Evolutionary conservation across 2,888 invertebrate genomes (phyloP), one percentile per base, ranked within the genome.

Genomic region (Rhogogaster chlorosoma): DNA sequence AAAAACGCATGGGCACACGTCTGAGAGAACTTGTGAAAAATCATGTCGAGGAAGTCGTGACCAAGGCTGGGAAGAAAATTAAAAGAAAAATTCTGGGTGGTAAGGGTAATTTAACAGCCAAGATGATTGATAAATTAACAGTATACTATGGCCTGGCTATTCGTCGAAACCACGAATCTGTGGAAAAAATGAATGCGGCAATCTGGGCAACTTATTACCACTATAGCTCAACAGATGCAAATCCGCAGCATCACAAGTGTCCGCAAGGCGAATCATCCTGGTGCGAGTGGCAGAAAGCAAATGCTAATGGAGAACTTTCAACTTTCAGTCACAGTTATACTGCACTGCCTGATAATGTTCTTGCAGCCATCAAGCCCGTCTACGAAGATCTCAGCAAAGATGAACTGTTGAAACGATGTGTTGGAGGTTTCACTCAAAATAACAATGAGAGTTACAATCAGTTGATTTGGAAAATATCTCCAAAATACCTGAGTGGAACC

Each of bases 131-230:
- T 80, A 84, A 86, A 85, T 84, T 87, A 32, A 85, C 87, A 64
- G 77, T 77, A 32, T 87, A 85, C 73, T 86, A 82, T 78, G 85
- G 85, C 38, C 61, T 73, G 71, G 85, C 87, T 9, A 87, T 87
- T 86, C 85, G 86, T 71, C 83, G 83, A 29, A 87, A 87, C 61
- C 77, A 83, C 53, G 70, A 70, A 38, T 73, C 73, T 73, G 73
- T 80, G 29, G 84, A 89, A 80, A 86, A 89, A 36, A 90, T 90
- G 89, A 87, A 88, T 83, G 88, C 88, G 67, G 90, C 87, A 7
- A 89, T 90, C 32, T 90, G 89, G 90, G 90, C 89, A 18, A 90
- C 90, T 77, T 91, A 85, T 71, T 90, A 88, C 86, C 91, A 91
- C 84, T 87, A 90, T 57, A 84, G 77, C 70, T 91, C 91, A 49